Evolutionary conservation across 2,888 invertebrate genomes (phyloP), one percentile per base, ranked within the genome.

Genomic region (Perithous albicinctus): DNA sequence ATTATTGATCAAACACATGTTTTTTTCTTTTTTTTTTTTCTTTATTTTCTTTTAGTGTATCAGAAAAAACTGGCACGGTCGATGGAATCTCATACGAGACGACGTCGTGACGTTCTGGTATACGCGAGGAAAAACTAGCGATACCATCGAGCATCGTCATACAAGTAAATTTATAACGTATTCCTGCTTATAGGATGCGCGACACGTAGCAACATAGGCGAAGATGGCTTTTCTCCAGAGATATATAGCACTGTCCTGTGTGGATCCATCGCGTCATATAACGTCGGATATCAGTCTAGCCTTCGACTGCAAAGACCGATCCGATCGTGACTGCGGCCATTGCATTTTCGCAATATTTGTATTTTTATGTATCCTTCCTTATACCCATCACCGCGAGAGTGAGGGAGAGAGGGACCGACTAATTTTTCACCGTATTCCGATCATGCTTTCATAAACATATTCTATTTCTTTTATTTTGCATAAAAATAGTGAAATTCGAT

Each of bases 321-420:
- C 51, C 75, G 69, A 73, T 56, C 59, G 63, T 61, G 59, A 54
- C 35, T 59, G 26, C 32, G 66, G 56, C 73, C 70, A 8, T 66
- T 66, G 35, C 23, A 69, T 54, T 73, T 69, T 69, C 61, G 69
- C 64, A 51, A 26, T 48, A 61, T 64, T 77, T 75, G 82, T 75
- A 48, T 83, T 70, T 85, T 84, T 81, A 83, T 82, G 80, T 78
- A 85, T 86, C 81, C 73, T 18, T 35, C 61, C 32, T 41, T 23
- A 10, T 63, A 84, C 85, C 81, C 84, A 35, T 56, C 29, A 1
- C 29, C 1, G 46, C 2, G 18, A 48, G 5, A 20, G 10, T 41
- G n/a, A 2, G 41, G 12, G 41, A n/a, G 8, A 0, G 20, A 18
- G 20, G 1, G n/a, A 15, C 20, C 15, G 18, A 59, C 74, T 82